These are phyloP conservation scores for Protula sp. DNA, from an alignment of 2,888 invertebrate genomes.

Conservation along the genomic window DNA sequence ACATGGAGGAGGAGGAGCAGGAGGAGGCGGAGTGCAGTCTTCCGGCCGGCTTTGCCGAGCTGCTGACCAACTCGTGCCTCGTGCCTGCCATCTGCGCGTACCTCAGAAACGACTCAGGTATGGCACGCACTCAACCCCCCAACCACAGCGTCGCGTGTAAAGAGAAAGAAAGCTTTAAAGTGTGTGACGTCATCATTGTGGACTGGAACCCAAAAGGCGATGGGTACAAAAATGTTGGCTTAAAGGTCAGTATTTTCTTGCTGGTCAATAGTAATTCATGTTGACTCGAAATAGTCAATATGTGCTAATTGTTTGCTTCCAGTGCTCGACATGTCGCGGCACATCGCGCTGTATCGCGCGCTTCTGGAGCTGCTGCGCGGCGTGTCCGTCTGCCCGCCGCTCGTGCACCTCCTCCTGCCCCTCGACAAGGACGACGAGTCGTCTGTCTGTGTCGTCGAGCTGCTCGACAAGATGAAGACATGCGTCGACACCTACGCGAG, in stretches of 20 bases:
- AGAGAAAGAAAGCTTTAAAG: not conserved
- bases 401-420: slow-evolving; percentile 65
- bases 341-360: slow-evolving; percentile 85
- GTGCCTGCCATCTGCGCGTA: slow-evolving; percentile 59
- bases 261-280: no score
- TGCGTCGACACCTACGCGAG: slow-evolving; percentile 87
- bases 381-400: slow-evolving; percentile 61
- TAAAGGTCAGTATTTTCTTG: no score
- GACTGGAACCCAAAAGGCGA: no score
- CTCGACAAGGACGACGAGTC: slow-evolving; percentile 43
- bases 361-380: slow-evolving; percentile 75
- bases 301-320: slow-evolving; percentile 16
- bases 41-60: slow-evolving; percentile 67
- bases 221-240: no score
- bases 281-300: no score
- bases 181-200: no score
- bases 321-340: slow-evolving; percentile 93
- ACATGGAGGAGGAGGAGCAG: slow-evolving; percentile 1
- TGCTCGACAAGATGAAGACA: slow-evolving; percentile 79
- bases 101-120: slow-evolving; percentile 77
- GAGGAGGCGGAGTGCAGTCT: slow-evolving; percentile 8
- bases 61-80: slow-evolving; percentile 76
- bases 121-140: no score
- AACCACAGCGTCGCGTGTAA: not conserved
- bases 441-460: slow-evolving; percentile 61